Conservation (phyloP, 2,888 invertebrate genomes). For the Panzeria rudis region DNA sequence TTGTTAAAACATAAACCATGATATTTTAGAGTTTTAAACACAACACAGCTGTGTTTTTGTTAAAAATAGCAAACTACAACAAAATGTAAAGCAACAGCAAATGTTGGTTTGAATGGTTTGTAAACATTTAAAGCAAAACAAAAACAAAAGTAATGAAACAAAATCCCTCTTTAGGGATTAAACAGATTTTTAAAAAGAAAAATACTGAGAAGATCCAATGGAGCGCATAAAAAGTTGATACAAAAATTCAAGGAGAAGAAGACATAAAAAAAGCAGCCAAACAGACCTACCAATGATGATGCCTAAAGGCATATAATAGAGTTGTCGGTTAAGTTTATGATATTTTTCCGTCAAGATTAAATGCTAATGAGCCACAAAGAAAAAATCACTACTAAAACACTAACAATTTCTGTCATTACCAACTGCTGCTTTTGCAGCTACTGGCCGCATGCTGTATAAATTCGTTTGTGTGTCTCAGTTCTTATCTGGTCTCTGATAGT, state of each 20-base stretch:
- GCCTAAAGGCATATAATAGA: constrained; percentile 70
- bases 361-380: constrained; percentile 75
- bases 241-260: constrained; percentile 5
- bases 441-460: background rate
- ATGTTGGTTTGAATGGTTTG: constrained; percentile 46
- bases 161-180: constrained; percentile 69
- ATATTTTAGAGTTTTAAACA: constrained; percentile 57
- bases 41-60: constrained; percentile 66
- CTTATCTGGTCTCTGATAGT: background rate
- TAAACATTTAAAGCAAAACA: constrained; percentile 54
- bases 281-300: constrained; percentile 38
- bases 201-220: constrained; percentile 51
- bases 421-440: constrained; percentile 27
- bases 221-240: constrained; percentile 47
- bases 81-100: constrained; percentile 24
- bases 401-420: constrained; percentile 32
- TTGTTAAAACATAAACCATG: constrained; percentile 57
- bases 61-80: constrained; percentile 58
- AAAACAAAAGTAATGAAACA: constrained; percentile 44
- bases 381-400: constrained; percentile 44
- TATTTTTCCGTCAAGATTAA: constrained; percentile 76
- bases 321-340: constrained; percentile 76
- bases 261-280: constrained; percentile 7
- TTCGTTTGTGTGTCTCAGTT: constrained; percentile 4
- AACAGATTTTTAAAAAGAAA: constrained; percentile 59